phyloP scores from a whole-genome alignment of 2,797 vertebrate species.

The Myotis pilosus region DNA sequence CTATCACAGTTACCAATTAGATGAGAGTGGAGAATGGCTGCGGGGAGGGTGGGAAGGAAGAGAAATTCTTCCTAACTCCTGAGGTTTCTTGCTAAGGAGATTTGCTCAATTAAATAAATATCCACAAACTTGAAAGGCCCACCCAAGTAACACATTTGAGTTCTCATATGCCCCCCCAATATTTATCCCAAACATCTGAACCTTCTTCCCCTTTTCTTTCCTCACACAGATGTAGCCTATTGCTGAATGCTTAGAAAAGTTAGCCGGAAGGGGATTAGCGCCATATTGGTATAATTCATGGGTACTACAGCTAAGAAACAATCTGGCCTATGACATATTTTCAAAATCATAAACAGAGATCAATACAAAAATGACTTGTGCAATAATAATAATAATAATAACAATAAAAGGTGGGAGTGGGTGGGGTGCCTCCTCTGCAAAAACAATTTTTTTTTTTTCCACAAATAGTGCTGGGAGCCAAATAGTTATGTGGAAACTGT shows the following conservation, averaged over 20 bases:
- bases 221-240: not conserved
- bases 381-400: not conserved
- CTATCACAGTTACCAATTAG: not conserved
- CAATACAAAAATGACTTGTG: not conserved
- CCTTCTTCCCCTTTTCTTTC: not conserved
- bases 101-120: not conserved
- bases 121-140: not conserved
- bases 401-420: too few species aligned
- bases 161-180: not conserved
- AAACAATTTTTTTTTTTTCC: not conserved
- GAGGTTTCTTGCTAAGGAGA: not conserved
- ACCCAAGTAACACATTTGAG: not conserved
- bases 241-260: not conserved
- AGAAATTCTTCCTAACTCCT: not conserved
- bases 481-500: not conserved
- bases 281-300: not conserved
- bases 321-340: not conserved
- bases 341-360: constrained; percentile 32
- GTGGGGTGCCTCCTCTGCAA: not conserved
- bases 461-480: not conserved
- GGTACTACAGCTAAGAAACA: not conserved
- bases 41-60: not conserved
- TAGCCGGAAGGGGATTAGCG: not conserved
- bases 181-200: not conserved
- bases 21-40: not conserved